Evolutionary conservation across 2,888 invertebrate genomes (phyloP), one percentile per base, ranked within the genome.

Genomic region (Hemicrepidius hirtus): DNA sequence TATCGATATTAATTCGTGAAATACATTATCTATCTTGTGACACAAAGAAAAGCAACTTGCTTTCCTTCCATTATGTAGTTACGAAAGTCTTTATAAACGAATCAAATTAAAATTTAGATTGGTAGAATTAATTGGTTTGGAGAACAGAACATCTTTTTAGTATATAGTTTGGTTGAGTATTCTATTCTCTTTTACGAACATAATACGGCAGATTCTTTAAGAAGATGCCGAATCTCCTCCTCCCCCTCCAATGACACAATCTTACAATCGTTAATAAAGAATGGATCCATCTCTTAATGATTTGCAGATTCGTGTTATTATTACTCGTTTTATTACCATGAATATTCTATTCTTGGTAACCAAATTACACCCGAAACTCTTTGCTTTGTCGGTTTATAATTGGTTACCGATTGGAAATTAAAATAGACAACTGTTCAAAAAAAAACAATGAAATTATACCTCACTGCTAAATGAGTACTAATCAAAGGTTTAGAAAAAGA

Each of bases 251-350:
- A 79, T 78, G 83, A 78, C 80, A 79, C 76, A 81, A 81, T 82
- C 82, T 80, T 84, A 79, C 76, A 81, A 81, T 82, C 82, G 80
- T 84, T 83, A 81, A 82, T 80, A 79, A 80, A 83, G 82, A 83
- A 84, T 83, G 82, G 83, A 83, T 79, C 80, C 80, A 79, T 81
- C 80, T 77, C 76, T 79, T 80, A 80, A 81, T 81, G 80, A 81
- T 80, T 81, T 81, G 80, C 80, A 80, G 82, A 83, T 82, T 82
- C 79, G 80, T 72, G 74, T 76, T 76, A 76, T 55, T 55, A 35
- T 28, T 13, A 55, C 7, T 71, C 72, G 37, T 20, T 41, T 73
- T 73, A 65, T 65, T 46, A 57, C 57, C 20, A 53, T 35, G 55
- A 71, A 50, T 66, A 55, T 67, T 69, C 78, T 71, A 76, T 69